Evolutionary conservation across 2,888 invertebrate genomes (phyloP), one percentile per base, ranked within the genome.

Genomic region (Nymphalis polychloros): DNA sequence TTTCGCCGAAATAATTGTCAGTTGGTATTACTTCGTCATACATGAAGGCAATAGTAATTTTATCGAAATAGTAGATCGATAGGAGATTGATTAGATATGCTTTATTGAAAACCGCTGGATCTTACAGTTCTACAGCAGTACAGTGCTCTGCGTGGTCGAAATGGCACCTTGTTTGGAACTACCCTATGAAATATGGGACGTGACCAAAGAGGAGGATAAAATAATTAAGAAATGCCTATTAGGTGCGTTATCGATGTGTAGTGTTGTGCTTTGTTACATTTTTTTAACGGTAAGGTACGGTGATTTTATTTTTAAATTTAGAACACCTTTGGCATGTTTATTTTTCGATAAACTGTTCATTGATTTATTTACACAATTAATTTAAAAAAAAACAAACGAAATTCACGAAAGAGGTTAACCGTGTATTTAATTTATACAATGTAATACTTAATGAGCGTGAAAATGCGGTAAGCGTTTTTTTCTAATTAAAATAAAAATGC

Each of bases 151-250:
- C 53, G 53, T 27, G 60, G 75, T 19, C 60, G 75, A 69, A 10
- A 90, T 92, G 91, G 81, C 88, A 60, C 89, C 90, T 1, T 83
- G 82, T 81, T 72, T 82, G 59, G 82, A 88, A 5, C 76, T 89
- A 49, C 91, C 91, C 0, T 90, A 86, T 63, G 84, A 88, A 57
- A 87, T 92, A 17, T 81, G 76, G 8, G 77, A 84, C 50, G 88
- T 90, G 41, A 81, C 84, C 0, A 69, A 83, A 0, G 91, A 91
- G 17, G 92, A 92, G 65, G 87, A 89, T 13, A 90, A 87, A 70
- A 62, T 86, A 2, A 87, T 91, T 47, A 86, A 84, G 72, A 92
- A 89, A 82, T 91, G 90, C 65, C 68, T 91, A 0, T 69, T 85
- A 79, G 92, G 92, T 92, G 80, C 75, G 89, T 87, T 73, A 71